A percentile compares a stretch with the other conserved stretches of the same genome.
These are phyloP conservation scores for Athalia cordata DNA, from an alignment of 2,888 invertebrate genomes.

Conservation along the genomic window DNA sequence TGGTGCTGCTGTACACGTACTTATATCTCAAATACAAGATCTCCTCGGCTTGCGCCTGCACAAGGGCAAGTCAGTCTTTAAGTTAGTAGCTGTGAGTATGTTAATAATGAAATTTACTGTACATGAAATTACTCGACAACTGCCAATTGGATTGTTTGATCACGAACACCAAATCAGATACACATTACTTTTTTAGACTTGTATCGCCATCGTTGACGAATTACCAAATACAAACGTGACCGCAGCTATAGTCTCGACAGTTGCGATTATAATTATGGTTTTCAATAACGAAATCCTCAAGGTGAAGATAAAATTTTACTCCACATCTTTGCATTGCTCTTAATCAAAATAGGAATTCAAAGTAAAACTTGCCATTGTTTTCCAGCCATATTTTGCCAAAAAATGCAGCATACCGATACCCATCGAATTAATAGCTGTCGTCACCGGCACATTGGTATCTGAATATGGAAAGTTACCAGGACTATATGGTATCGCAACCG, in stretches of 20 bases:
- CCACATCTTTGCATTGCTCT: conserved; percentile 12
- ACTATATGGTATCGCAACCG: conserved; percentile 75
- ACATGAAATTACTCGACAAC: not conserved
- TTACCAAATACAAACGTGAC: conserved; percentile 77
- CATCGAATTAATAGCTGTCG: conserved; percentile 83
- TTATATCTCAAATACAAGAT: conserved; percentile 81
- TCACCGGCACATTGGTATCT: conserved; percentile 81
- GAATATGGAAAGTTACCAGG: conserved; percentile 76
- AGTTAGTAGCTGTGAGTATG: conserved; percentile 56
- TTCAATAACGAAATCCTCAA: conserved; percentile 81
- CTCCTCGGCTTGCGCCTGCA: conserved; percentile 77
- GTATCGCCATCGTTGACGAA: conserved; percentile 77
- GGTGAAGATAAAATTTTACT: conserved; percentile 68
- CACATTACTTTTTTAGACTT: conserved; percentile 74
- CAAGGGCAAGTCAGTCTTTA: conserved; percentile 78
- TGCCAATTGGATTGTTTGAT: conserved; percentile 49
- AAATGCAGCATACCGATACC: conserved; percentile 82
- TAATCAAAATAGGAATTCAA: conserved; percentile 36
- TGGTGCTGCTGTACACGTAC: conserved; percentile 83
- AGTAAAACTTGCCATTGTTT: conserved; percentile 43
- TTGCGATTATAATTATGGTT: conserved; percentile 78
- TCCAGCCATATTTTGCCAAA: conserved; percentile 78
- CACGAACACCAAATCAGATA: conserved; percentile 10
- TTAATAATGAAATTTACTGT: conserved; percentile 40
- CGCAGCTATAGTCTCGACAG: conserved; percentile 78